Base-by-base conservation (phyloP, 2,888 invertebrate species). In the Trichogramma dendrolimi region DNA sequence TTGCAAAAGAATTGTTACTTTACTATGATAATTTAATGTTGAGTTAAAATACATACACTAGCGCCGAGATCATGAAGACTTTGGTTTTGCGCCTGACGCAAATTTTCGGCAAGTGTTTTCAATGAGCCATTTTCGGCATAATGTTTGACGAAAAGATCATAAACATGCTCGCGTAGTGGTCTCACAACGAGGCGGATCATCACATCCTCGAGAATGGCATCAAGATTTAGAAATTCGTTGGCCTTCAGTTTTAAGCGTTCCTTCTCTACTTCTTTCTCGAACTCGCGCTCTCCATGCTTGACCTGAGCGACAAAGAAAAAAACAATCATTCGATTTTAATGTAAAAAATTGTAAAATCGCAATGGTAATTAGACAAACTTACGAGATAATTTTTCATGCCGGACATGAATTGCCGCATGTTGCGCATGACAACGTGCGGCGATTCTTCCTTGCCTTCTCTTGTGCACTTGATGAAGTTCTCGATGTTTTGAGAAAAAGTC, bases 321-420 rank as follows among this genome's bases (percentile, higher is more conserved):
- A 11, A 55, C 10, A 10, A 14, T 43, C 8, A 4, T 11, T 42
- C 11, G 53, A 42, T 53, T 53, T 42, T 6, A 7, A 6, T 11
- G 42, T 10, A 38, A 49, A 38, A n/a, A 6, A 7, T 51, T 39
- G 27, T 38, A 42, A 51, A 38, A 5, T 6, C 51, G 38, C 6
- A 38, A 14, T 49, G 14, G 8, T 1, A 43, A 44, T 27, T 10
- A 41, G 27, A 55, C 38, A 38, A 39, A 40, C 4, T 64, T 52
- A 65, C 70, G 64, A 97, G 83, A 80, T 96, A 98, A 80, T 98
- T 98, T 80, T 97, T 97, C 89, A 98, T 96, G 60, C 96, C 97
- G 11, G 93, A 96, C 93, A 97, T 96, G 77, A 97, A 98, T 79
- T 96, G 96, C 1, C 96, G 86, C 83, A 96, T 92, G 74, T 92